Evolutionary conservation across 2,113 vertebrate species (phyloP).

Genomic region (Syrmaticus mikado): DNA sequence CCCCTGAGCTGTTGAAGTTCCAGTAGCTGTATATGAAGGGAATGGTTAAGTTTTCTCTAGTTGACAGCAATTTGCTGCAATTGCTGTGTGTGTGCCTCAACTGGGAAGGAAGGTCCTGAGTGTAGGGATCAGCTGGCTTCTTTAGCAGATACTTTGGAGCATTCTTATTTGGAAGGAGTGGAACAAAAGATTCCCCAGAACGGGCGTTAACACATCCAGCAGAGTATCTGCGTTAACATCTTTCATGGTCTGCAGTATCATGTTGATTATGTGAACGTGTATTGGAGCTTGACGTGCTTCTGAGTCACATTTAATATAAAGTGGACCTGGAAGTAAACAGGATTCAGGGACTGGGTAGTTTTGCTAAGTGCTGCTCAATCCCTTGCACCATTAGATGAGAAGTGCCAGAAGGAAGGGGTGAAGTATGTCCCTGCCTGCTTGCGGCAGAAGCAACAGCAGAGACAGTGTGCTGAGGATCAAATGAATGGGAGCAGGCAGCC

Average conservation of each 20-base stretch:
- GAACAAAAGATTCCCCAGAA: not conserved
- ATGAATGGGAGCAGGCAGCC: not conserved
- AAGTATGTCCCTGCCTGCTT: conserved; percentile 85
- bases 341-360: not conserved
- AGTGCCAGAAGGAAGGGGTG: conserved; percentile 83
- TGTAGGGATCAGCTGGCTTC: rapidly evolving
- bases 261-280: too few relatives aligned
- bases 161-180: not conserved
- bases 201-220: not conserved
- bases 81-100: not conserved
- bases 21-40: not conserved
- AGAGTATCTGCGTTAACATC: not conserved
- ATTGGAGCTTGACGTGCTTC: not conserved
- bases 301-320: not conserved
- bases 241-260: rapidly evolving
- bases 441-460: conserved; percentile 68
- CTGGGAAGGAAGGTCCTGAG: not conserved
- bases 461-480: not conserved
- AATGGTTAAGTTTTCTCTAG: not conserved
- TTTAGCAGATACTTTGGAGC: not conserved
- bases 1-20: not conserved
- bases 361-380: not conserved
- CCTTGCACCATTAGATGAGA: conserved; percentile 77
- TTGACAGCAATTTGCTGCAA: not conserved
- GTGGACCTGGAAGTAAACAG: not conserved